phyloP scores from a whole-genome alignment of 2,888 invertebrate genomes.

The Bellardia bayeri region DNA sequence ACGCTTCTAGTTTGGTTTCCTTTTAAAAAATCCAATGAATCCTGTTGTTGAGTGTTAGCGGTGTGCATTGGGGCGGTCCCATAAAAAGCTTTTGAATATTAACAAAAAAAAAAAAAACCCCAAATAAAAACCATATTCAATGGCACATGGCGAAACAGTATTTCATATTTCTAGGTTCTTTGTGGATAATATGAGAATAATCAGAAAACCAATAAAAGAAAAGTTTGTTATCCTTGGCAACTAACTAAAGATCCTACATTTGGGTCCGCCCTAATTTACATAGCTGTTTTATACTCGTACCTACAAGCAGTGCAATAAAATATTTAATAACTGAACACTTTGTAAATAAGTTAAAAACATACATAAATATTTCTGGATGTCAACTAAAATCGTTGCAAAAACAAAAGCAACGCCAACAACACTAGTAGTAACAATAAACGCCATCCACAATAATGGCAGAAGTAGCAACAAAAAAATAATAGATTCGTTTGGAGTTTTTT shows the following conservation, averaged over 20 bases:
- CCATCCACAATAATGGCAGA: not conserved
- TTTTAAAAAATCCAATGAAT: not conserved
- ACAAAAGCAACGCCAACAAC: not conserved
- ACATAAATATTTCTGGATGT: constrained; percentile 33
- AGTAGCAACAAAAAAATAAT: not conserved
- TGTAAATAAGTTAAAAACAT: constrained; percentile 17
- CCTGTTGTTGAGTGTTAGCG: not conserved
- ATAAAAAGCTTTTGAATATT: too few species aligned
- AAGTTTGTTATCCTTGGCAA: too few species aligned
- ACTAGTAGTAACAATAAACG: not conserved
- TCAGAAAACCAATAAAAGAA: too few species aligned
- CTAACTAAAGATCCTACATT: too few species aligned
- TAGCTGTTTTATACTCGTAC: not conserved
- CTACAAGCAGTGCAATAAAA: constrained; percentile 1
- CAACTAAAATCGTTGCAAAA: constrained; percentile 11
- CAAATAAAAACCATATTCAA: too few species aligned
- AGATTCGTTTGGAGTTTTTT: constrained; percentile 15
- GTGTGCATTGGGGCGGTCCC: not conserved
- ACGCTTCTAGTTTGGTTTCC: not conserved
- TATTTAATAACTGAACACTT: constrained; percentile 26
- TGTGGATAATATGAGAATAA: too few species aligned
- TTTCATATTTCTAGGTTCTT: too few species aligned
- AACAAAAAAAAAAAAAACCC: too few species aligned
- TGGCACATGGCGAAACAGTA: too few species aligned
- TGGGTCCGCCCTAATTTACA: too few species aligned